Evolutionary conservation across 2,113 vertebrate species (phyloP), one percentile per base, ranked within the genome.

Genomic region (Nerophis ophidion): DNA sequence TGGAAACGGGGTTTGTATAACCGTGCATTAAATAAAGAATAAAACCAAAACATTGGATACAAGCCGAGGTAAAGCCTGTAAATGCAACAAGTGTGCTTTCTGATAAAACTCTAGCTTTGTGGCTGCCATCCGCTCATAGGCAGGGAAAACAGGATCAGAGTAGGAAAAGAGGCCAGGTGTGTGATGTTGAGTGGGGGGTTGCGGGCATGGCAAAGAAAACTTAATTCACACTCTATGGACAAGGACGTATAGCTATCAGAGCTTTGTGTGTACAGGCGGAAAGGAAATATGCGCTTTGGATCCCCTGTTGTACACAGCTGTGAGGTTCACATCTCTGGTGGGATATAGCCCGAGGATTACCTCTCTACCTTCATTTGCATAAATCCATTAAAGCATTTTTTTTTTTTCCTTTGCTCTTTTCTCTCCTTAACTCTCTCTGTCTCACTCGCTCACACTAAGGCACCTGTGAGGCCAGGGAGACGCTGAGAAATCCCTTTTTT

Each of bases 391-490:
- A 86, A 70, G 57, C 73, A 57, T 74, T n/a, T 48, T 14, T 55
- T 10, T 44, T 7, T 44, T 44, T 11, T 17, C 76, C 62, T 50
- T 63, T 56, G 4, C 64, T 67, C 68, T 46, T 51, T 73, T 72
- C 66, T 72, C 62, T 49, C 65, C 64, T 42, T 53, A 61, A 69
- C 57, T 40, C 2, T 45, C 52, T 61, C 66, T 51, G 44, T 63
- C 70, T 68, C 38, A 19, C 79, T 61, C 54, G 15, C 70, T 72
- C 67, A 61, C 66, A 11, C 64, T 11, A 63, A 82, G 75, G 84
- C 86, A 87, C 84, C 83, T 87, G 82, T 84, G 81, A 71, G 75
- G 74, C 74, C 67, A 63, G 66, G 72, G 79, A 87, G 83, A 82
- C 48, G 71, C 68, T 58, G 44, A 42, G 75, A 82, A 86, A 83